phyloP scores from a whole-genome alignment of 2,888 invertebrate species.

The Polylopha cassiicola region DNA sequence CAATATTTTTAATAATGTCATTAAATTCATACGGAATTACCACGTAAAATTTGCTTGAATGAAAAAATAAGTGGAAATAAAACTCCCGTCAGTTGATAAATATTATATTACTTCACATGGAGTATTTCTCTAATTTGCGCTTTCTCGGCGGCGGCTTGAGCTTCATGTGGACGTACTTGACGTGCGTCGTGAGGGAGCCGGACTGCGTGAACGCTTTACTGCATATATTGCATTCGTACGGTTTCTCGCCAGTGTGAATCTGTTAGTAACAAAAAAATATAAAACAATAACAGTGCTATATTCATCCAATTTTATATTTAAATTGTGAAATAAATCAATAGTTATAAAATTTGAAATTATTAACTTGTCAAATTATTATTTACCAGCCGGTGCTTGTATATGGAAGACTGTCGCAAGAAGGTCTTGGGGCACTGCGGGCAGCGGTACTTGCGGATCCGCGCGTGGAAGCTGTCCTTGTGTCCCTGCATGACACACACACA shows the following conservation, averaged over 20 bases:
- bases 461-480: slow-evolving; percentile 19
- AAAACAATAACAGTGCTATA: background rate
- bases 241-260: slow-evolving; percentile 18
- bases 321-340: no score
- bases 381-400: slow-evolving; percentile 18
- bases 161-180: slow-evolving; percentile 20
- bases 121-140: slow-evolving; percentile 2
- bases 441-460: slow-evolving; percentile 19
- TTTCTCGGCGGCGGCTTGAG: slow-evolving; percentile 16
- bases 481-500: slow-evolving; percentile 4
- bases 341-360: no score
- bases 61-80: no score
- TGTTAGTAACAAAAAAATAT: background rate
- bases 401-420: slow-evolving; percentile 18
- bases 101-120: background rate
- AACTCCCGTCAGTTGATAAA: slow-evolving; percentile 1
- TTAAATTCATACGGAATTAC: no score
- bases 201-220: slow-evolving; percentile 18
- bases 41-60: no score
- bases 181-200: slow-evolving; percentile 17
- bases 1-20: no score
- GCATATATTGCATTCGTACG: slow-evolving; percentile 17
- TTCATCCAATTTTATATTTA: no score
- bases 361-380: no score
- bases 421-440: slow-evolving; percentile 20